Base-by-base conservation (phyloP, 2,113 vertebrate genomes). In the Malurus alboscapulatus region DNA sequence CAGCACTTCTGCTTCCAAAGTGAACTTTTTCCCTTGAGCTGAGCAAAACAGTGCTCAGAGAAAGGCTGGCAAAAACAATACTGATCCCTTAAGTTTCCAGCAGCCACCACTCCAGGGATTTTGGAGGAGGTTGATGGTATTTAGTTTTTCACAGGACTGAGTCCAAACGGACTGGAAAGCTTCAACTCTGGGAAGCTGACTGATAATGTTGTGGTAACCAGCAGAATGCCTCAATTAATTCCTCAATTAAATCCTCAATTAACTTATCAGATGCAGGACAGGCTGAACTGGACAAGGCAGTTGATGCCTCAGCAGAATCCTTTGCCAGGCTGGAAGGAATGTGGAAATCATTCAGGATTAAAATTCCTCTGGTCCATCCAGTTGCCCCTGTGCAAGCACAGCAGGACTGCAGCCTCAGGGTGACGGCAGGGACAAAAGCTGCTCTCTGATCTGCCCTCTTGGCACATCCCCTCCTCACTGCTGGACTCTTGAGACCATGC, bases 291-390 rank as follows among this genome's bases (percentile, higher is more conserved):
- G 84, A 95, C 82, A 82, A 85, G 94, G 92, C 87, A 72, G 45
- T 45, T 91, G 93, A 95, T 95, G 94, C 66, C 92, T 95, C 94
- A 95, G 94, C 96, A 94, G 90, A 95, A 94, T 87, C 75, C 66
- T 95, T 85, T 93, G 82, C 87, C 75, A 65, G 72, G 85, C 72
- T 93, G 71, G 82, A 93, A 95, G 67, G 94, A 95, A 94, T 85
- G 93, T 95, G 93, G 93, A 91, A 92, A 87, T 85, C 50, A 88
- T 73, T 93, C 25, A 61, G 94, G 93, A 95, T 94, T 95, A 95
- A 96, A 89, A 96, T 95, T 95, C 90, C 93, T 94, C 92, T 42
- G 78, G 85, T 75, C 96, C 85, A 94, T 95, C 62, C 81, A 72
- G 84, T 42, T 32, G 44, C 36, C 66, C 74, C 74, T 34, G 66